phyloP scores from a whole-genome alignment of 2,888 invertebrate genomes.

The Adelognathus sp. region DNA sequence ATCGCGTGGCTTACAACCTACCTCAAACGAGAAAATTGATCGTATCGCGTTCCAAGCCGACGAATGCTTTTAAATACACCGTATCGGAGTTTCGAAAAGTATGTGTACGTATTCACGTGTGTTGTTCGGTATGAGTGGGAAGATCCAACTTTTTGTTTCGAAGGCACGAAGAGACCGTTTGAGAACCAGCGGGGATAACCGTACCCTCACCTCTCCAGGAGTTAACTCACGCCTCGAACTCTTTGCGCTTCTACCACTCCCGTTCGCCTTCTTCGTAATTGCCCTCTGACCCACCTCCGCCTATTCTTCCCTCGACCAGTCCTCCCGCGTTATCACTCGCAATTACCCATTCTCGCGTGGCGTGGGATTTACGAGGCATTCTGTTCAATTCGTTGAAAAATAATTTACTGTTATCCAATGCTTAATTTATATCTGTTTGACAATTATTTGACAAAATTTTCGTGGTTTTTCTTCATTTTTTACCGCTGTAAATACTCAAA shows the following conservation, averaged over 20 bases:
- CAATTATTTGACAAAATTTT: no score
- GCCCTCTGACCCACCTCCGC: conserved; percentile 19
- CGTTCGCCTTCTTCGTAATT: conserved; percentile 28
- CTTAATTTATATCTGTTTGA: no score
- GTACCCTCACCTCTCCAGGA: conserved; percentile 56
- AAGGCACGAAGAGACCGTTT: conserved; percentile 52
- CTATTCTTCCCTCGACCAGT: not conserved
- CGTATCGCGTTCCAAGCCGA: conserved; percentile 36
- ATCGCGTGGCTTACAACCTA: conserved; percentile 42
- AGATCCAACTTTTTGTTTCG: conserved; percentile 49
- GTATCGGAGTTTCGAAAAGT: not conserved
- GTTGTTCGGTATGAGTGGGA: conserved; percentile 33
- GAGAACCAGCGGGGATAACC: conserved; percentile 38
- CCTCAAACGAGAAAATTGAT: conserved; percentile 45
- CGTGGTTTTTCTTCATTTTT: no score
- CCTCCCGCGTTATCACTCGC: not conserved
- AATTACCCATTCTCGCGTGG: not conserved
- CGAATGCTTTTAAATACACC: conserved; percentile 25
- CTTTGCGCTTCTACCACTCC: conserved; percentile 8
- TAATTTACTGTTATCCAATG: no score
- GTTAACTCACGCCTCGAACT: conserved; percentile 46
- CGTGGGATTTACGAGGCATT: not conserved
- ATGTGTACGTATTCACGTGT: not conserved
- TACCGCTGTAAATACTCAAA: no score
- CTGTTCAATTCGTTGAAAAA: not conserved